phyloP scores from a whole-genome alignment of 1,140 invertebrate genomes.

The Gonatopus flavifemur region DNA sequence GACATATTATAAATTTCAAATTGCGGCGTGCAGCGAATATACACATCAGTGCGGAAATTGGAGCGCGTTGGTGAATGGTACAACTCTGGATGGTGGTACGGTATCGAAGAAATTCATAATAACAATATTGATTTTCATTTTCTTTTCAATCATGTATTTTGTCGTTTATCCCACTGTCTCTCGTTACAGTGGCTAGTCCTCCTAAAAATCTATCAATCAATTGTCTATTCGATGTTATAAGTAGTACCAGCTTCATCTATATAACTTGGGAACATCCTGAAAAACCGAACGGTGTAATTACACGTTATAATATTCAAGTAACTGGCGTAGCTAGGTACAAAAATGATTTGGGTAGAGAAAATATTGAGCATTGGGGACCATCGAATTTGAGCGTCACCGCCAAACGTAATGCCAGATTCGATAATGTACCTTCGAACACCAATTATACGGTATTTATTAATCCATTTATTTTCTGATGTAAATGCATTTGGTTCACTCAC shows the following conservation, averaged over 20 bases:
- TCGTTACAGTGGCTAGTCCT: conserved; percentile 58
- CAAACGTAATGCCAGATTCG: conserved; percentile 60
- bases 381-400: conserved; percentile 64
- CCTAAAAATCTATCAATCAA: conserved; percentile 66
- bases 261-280: conserved; percentile 72
- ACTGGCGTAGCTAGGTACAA: conserved; percentile 64
- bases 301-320: conserved; percentile 68
- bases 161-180: too few relatives aligned
- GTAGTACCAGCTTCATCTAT: conserved; percentile 64
- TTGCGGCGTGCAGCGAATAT: conserved; percentile 75
- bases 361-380: conserved; percentile 62
- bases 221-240: conserved; percentile 69
- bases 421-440: conserved; percentile 73
- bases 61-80: conserved; percentile 74
- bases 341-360: conserved; percentile 60
- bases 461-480: conserved; percentile 3
- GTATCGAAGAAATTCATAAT: conserved; percentile 13
- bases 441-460: conserved; percentile 68
- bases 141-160: background rate
- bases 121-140: background rate
- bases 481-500: background rate
- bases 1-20: conserved; percentile 76
- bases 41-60: conserved; percentile 73
- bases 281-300: conserved; percentile 74
- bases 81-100: conserved; percentile 74